Evolutionary conservation across 2,113 vertebrate species (phyloP).

Genomic region (Eonycteris spelaea): DNA sequence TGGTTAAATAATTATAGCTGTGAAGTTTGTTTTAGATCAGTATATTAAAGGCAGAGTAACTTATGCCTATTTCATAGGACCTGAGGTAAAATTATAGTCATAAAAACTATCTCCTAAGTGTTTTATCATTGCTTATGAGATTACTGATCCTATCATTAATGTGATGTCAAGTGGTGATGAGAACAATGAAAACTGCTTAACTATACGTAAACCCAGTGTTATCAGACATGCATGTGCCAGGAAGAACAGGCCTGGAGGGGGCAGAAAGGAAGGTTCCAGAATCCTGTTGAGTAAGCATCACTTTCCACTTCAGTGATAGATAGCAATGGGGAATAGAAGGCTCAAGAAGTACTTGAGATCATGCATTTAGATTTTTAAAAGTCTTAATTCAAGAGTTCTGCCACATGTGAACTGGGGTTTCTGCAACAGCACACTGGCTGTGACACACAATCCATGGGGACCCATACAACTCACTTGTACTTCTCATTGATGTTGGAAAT

Average conservation of each 20-base stretch:
- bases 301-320: constrained; percentile 33
- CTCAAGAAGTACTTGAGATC: constrained; percentile 24
- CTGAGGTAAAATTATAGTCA: neutral
- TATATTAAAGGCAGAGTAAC: neutral
- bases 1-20: neutral
- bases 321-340: neutral
- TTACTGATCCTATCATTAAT: neutral
- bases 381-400: constrained; percentile 25
- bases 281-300: constrained; percentile 5
- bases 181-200: neutral
- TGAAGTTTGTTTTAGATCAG: constrained; percentile 9
- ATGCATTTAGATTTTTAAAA: constrained; percentile 32
- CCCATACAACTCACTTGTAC: constrained; percentile 88
- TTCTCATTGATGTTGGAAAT: constrained; percentile 98
- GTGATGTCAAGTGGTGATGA: neutral
- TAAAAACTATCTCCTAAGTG: neutral
- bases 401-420: neutral
- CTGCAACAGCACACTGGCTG: constrained; percentile 4
- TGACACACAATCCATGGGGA: neutral
- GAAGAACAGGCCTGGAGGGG: neutral
- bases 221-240: neutral
- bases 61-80: neutral
- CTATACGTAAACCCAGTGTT: neutral
- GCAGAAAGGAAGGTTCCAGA: neutral
- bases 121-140: neutral